A percentile compares a stretch with the other conserved stretches of the same genome.
phyloP scores from a whole-genome alignment of 2,113 vertebrate genomes.

The Notothenia coriiceps region DNA sequence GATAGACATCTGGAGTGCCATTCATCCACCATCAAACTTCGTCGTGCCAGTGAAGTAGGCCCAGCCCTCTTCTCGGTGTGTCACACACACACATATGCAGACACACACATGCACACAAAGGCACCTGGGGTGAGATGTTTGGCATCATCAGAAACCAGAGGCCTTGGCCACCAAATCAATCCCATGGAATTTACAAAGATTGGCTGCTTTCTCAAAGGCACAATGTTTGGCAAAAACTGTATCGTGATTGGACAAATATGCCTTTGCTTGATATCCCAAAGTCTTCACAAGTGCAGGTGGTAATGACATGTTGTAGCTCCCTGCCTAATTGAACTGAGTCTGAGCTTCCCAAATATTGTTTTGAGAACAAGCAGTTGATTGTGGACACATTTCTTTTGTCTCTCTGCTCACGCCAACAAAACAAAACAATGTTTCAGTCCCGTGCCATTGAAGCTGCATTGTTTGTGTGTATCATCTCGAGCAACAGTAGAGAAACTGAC shows the following conservation, averaged over 20 bases:
- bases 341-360: constrained; percentile 48
- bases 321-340: constrained; percentile 16
- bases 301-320: constrained; percentile 41
- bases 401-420: constrained; percentile 9
- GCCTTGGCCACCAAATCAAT: constrained; percentile 60
- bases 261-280: constrained; percentile 48
- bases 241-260: constrained; percentile 64
- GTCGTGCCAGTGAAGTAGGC: constrained; percentile 67
- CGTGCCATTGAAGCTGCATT: constrained; percentile 17
- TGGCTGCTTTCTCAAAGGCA: constrained; percentile 71
- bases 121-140: constrained; percentile 53
- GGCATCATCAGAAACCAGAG: constrained; percentile 60
- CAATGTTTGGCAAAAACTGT: constrained; percentile 56
- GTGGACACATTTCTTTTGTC: constrained; percentile 32
- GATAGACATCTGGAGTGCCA: constrained; percentile 86
- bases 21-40: constrained; percentile 79
- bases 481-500: constrained; percentile 31
- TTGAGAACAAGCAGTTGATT: constrained; percentile 39
- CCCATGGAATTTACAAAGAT: constrained; percentile 56
- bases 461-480: constrained; percentile 60
- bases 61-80: constrained; percentile 61
- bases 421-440: constrained; percentile 33
- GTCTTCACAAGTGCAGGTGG: constrained; percentile 41
- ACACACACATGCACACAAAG: constrained; percentile 36
- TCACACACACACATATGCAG: constrained; percentile 17